Percentiles rank a stretch among this genome's conserved stretches.
These are phyloP conservation scores for Tautogolabrus adspersus DNA, from an alignment of 2,113 vertebrate genomes.

Conservation along the genomic window DNA sequence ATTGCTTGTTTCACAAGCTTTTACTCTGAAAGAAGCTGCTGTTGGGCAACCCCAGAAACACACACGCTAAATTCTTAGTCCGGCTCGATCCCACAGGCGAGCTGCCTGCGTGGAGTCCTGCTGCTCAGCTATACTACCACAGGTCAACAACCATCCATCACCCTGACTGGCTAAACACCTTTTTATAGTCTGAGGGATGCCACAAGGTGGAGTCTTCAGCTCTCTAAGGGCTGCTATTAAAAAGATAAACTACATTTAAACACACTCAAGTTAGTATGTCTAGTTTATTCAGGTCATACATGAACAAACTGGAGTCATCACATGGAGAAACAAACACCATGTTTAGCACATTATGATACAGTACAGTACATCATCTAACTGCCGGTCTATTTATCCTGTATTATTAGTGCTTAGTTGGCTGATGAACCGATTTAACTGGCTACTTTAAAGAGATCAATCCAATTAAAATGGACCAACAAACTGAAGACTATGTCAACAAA, in stretches of 20 bases:
- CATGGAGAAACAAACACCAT: too few species aligned
- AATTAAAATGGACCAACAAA: too few species aligned
- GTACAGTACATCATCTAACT: too few species aligned
- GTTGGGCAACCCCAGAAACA: too few species aligned
- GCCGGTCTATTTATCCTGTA: too few species aligned
- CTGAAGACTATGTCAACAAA: too few species aligned
- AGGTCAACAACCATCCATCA: conserved; percentile 68
- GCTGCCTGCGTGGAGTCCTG: conserved; percentile 8
- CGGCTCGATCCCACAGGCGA: conserved; percentile 1
- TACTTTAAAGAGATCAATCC: too few species aligned
- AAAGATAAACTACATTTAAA: conserved; percentile 40
- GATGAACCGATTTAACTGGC: too few species aligned
- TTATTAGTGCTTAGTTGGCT: too few species aligned
- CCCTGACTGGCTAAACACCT: conserved; percentile 62
- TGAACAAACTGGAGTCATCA: neutral
- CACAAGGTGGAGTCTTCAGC: conserved; percentile 40
- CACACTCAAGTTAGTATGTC: conserved; percentile 18
- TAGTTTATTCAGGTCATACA: conserved; percentile 17
- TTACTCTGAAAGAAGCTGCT: neutral
- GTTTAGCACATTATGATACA: too few species aligned
- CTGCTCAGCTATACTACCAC: conserved; percentile 6
- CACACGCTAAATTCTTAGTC: conserved; percentile 5
- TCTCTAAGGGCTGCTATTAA: conserved; percentile 12
- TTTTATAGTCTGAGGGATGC: conserved; percentile 54
- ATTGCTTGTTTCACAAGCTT: neutral